Conservation (phyloP, 2,888 invertebrate species). For the Sinodicranocentrus sp. region DNA sequence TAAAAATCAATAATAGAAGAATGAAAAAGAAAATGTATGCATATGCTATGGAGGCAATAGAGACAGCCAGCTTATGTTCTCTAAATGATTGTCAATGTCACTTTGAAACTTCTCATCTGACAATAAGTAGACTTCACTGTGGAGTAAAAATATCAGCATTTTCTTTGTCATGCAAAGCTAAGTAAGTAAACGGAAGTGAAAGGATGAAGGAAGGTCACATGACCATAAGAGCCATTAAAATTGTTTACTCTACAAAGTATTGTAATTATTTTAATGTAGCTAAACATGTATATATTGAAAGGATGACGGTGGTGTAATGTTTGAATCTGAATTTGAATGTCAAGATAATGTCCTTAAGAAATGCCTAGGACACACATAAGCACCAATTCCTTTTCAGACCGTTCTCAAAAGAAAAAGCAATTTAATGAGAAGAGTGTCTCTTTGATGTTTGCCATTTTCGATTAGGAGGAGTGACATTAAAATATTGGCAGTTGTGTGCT, state of each 20-base stretch:
- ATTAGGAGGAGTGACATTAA: background rate
- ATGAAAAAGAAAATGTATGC: background rate
- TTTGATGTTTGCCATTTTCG: slow-evolving; percentile 10
- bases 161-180: background rate
- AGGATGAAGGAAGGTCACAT: slow-evolving; percentile 20
- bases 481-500: background rate
- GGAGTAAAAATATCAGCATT: no score
- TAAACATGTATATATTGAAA: no score
- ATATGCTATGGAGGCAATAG: background rate
- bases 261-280: slow-evolving; percentile 2
- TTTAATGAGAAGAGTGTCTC: no score
- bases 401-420: no score
- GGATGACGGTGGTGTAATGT: background rate
- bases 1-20: background rate
- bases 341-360: background rate
- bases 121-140: no score
- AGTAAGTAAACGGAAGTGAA: slow-evolving; percentile 1
- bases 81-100: background rate
- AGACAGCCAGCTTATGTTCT: background rate
- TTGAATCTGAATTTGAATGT: slow-evolving; percentile 6
- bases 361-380: slow-evolving; percentile 3
- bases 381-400: no score
- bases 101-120: no score
- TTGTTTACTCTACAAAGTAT: slow-evolving; percentile 1
- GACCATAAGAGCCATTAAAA: background rate